Evolutionary conservation across 2,797 vertebrate species (phyloP).

Genomic region (Falco biarmicus): DNA sequence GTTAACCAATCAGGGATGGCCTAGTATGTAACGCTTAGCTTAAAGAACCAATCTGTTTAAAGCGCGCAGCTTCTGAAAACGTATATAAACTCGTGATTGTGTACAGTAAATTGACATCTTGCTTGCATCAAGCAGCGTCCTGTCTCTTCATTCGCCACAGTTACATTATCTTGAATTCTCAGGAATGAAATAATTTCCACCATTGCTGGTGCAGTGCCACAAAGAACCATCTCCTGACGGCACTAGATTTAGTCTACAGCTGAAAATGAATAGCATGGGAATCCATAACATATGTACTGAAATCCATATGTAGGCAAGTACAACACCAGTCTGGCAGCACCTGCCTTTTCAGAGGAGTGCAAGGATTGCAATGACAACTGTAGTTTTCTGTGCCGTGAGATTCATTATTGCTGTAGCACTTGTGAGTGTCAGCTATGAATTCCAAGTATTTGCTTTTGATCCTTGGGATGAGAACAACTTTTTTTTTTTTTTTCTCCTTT

Average conservation of each 20-base stretch:
- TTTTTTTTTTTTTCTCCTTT: neutral
- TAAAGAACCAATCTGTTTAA: no score
- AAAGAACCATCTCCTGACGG: neutral
- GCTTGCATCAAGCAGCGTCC: no score
- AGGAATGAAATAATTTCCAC: neutral
- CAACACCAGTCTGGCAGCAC: neutral
- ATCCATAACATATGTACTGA: neutral
- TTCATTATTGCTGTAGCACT: neutral
- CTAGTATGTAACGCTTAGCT: no score
- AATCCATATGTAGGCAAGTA: neutral
- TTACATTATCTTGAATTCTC: neutral
- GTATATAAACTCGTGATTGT: no score
- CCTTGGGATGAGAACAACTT: neutral
- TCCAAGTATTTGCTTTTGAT: neutral
- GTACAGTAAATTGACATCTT: no score
- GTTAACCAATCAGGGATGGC: no score
- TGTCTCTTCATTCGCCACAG: neutral
- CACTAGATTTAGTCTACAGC: neutral
- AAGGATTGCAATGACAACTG: no score
- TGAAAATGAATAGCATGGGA: neutral
- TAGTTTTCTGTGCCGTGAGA: neutral
- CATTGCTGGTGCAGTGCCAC: neutral
- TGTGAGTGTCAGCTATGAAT: neutral
- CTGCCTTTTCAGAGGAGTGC: neutral
- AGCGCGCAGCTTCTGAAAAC: no score